Base-by-base conservation (phyloP, 2,888 invertebrate species). In the Rhopalosiphum nymphaeae region DNA sequence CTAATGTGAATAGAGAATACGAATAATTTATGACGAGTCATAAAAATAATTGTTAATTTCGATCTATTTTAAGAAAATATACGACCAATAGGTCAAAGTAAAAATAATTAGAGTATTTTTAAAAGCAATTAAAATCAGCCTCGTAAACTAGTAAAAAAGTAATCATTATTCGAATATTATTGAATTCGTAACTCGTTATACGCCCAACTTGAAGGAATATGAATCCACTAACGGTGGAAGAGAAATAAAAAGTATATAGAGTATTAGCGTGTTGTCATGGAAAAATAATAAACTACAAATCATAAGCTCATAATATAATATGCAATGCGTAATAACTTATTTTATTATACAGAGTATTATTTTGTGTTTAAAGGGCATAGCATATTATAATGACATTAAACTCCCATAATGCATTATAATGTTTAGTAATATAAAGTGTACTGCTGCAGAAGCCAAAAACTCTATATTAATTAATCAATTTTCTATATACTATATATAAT, bases 121-220 rank as follows among this genome's bases (percentile, higher is more conserved):
- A 86, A 86, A 86, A 29, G 29, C 29, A 86, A 86, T 86, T 86
- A 86, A 86, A 86, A 86, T 46, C 86, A 11, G 16, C 44, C 46
- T 86, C 86, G 86, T 86, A 86, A 86, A 86, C 78, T 78, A 36
- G 78, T 9, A 21, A 21, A 78, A 78, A 78, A 78, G 9, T 36
- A 78, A 36, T 78, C 21, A 78, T 78, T 78, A 78, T 78, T 78
- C 21, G 7, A 16, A 78, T 36, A 36, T 78, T 78, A 21, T 36
- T 36, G 9, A 78, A 78, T 36, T 78, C 36, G 78, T 78, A 36
- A 78, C 21, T 36, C 9, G 36, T 78, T 36, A 36, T 78, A 78
- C 21, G 78, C 36, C 36, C 78, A 57, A 53, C 53, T 53, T 53
- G 53, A 21, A 78, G 21, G 36, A 78, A 78, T 78, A 36, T 21